Base-by-base conservation (phyloP, 2,797 vertebrate genomes). In the Rhinatrema bivittatum region DNA sequence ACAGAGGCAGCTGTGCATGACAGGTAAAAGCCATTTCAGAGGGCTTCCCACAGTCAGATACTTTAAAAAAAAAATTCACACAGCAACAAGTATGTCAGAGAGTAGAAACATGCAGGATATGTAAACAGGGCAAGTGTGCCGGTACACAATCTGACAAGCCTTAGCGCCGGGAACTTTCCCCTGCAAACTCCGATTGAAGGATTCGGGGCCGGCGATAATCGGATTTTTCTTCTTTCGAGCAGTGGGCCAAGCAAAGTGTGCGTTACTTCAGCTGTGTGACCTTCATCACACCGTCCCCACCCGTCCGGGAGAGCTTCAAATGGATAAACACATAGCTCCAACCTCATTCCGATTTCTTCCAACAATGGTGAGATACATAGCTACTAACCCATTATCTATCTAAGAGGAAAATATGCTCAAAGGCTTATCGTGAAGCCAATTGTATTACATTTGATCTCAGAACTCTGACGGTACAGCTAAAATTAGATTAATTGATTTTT, bases 101-200 rank as follows among this genome's bases (percentile, higher is more conserved):
- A 28, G 33, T 33, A 32, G 36, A 54, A 39, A 46, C 50, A 46
- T 16, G 20, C 24, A 37, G 34, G 37, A 37, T 46, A 46, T 58
- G 44, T 62, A 58, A 62, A 52, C 54, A 54, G 43, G 46, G 32
- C 39, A 29, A 51, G 54, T 49, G 54, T 55, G 54, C 42, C 54
- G 52, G 39, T 51, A 62, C 28, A 28, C 27, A 51, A 39, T 16
- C 40, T 42, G 54, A 46, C 60, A 55, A 46, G 31, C 39, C 14
- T 13, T 20, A 22, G 13, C 5, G 17, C 60, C 62, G 62, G 62
- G 54, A 58, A 58, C 54, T 58, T 34, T 36, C 20, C 32, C 36
- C 38, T 51, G 39, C 16, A 41, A 39, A 42, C 49, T 39, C 32
- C 41, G 36, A 38, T 34, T 40, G 42, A 50, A 48, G 30, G 25